Evolutionary conservation across 2,888 invertebrate species (phyloP).

Genomic region (Lasioglossum leucozonium): DNA sequence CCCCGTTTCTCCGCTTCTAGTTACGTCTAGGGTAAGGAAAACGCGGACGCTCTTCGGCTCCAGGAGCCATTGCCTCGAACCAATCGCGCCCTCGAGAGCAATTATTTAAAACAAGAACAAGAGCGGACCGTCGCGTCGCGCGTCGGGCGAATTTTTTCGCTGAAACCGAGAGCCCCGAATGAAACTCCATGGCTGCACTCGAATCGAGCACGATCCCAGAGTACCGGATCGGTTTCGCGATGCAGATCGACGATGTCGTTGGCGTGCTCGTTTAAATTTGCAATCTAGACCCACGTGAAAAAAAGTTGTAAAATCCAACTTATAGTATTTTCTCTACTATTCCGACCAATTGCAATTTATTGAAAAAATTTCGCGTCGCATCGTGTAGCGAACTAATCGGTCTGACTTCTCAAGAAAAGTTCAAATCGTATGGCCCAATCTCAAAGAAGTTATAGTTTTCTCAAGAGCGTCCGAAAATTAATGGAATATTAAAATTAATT

Average conservation of each 20-base stretch:
- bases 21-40: conserved; percentile 43
- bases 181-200: not conserved
- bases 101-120: conserved; percentile 55
- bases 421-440: too few species aligned
- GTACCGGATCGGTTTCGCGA: not conserved
- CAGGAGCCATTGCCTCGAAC: conserved; percentile 39
- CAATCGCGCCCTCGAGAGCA: conserved; percentile 53
- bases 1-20: conserved; percentile 54
- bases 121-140: not conserved
- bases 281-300: too few species aligned
- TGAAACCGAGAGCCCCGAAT: not conserved
- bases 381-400: too few species aligned
- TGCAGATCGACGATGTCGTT: not conserved
- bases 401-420: too few species aligned
- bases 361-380: too few species aligned
- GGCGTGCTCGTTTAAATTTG: too few species aligned
- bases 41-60: conserved; percentile 38
- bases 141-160: conserved; percentile 7
- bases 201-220: not conserved
- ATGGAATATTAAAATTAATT: too few species aligned
- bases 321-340: too few species aligned
- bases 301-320: too few species aligned
- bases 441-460: too few species aligned
- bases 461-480: too few species aligned
- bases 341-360: too few species aligned